A percentile compares a stretch with the other conserved stretches of the same genome.
These are phyloP conservation scores for Crocidura indochinensis DNA, from an alignment of 2,797 vertebrate species.

Conservation along the genomic window DNA sequence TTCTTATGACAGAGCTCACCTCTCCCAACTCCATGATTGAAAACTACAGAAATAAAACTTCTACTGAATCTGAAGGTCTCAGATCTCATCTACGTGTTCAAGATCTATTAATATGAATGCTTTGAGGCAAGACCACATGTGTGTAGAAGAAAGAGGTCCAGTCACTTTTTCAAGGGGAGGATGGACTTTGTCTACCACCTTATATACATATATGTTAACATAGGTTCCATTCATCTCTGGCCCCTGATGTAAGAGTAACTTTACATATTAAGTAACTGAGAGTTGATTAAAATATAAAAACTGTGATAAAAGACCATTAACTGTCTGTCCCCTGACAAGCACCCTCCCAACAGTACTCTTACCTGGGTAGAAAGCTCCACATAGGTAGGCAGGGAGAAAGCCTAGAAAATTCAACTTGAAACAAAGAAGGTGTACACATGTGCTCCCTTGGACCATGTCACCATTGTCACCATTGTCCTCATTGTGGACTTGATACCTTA, in stretches of 20 bases:
- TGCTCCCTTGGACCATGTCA: too few species aligned
- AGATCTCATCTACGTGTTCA: constrained; percentile 1
- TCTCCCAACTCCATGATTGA: not conserved
- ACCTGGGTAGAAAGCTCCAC: too few species aligned
- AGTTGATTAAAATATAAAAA: constrained; percentile 18
- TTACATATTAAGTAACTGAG: not conserved
- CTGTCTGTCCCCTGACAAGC: too few species aligned
- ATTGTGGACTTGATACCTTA: too few species aligned
- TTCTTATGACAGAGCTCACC: constrained; percentile 24
- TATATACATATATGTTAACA: not conserved
- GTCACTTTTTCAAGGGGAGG: not conserved
- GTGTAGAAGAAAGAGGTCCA: not conserved
- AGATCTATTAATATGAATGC: constrained; percentile 4
- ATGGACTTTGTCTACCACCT: not conserved
- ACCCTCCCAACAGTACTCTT: too few species aligned
- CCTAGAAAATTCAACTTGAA: too few species aligned
- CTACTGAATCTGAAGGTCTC: constrained; percentile 16
- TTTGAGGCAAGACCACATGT: not conserved
- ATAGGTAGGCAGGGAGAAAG: too few species aligned
- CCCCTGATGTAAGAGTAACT: not conserved
- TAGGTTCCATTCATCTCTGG: not conserved
- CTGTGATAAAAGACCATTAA: too few species aligned
- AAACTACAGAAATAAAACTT: constrained; percentile 25
- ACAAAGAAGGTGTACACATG: too few species aligned
- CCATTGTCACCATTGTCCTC: too few species aligned